phyloP scores from a whole-genome alignment of 2,797 vertebrate species.

The Poecilia wingei region DNA sequence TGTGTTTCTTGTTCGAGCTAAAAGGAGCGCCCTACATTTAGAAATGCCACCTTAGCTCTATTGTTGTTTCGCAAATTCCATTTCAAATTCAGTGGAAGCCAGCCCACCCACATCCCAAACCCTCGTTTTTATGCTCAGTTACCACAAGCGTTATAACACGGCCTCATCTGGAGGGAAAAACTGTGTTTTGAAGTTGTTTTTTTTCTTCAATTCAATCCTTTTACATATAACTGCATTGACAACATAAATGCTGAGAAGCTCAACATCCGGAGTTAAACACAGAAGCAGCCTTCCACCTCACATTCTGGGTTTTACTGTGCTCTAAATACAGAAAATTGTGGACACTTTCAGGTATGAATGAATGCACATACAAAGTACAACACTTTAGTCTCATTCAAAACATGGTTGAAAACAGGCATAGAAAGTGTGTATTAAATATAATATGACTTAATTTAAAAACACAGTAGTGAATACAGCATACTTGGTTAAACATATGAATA shows the following conservation, averaged over 20 bases:
- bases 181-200: neutral
- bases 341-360: neutral
- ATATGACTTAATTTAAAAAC: neutral
- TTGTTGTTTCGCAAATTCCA: conserved; percentile 57
- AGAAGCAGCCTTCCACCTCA: neutral
- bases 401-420: neutral
- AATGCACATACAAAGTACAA: neutral
- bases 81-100: conserved; percentile 52
- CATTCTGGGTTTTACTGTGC: neutral
- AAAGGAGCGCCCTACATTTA: conserved; percentile 60
- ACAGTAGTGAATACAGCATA: neutral
- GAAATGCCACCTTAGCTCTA: conserved; percentile 67
- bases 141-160: neutral
- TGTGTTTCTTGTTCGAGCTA: neutral
- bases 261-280: neutral
- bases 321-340: neutral
- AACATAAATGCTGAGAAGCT: conserved; percentile 1
- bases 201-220: neutral
- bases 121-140: conserved; percentile 24
- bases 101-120: conserved; percentile 52
- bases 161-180: neutral
- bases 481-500: neutral
- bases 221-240: neutral
- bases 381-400: neutral
- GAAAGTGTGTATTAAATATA: neutral